Percentiles rank a stretch among this genome's conserved stretches.
These are phyloP conservation scores for Nudaria mundana DNA, from an alignment of 2,888 invertebrate species.

Conservation along the genomic window DNA sequence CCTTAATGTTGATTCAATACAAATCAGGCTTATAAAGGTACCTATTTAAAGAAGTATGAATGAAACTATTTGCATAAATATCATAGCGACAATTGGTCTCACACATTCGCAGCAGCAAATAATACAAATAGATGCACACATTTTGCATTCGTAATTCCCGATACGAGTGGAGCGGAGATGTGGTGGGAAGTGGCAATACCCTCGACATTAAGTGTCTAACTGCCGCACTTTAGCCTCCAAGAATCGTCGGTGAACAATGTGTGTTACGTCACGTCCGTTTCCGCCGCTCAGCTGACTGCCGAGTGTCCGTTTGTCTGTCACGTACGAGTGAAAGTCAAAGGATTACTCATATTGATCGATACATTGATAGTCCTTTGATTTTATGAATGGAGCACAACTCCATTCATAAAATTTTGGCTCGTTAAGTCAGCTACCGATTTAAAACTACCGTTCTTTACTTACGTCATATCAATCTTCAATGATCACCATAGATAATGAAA, in stretches of 20 bases:
- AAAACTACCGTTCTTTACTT: not conserved
- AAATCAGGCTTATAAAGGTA: too few species aligned
- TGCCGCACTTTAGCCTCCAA: constrained; percentile 24
- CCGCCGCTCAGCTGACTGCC: constrained; percentile 70
- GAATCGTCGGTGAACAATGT: constrained; percentile 56
- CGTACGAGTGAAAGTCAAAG: constrained; percentile 56
- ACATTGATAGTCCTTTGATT: constrained; percentile 2
- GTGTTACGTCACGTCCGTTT: constrained; percentile 70
- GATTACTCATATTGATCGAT: constrained; percentile 28
- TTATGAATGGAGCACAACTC: constrained; percentile 6
- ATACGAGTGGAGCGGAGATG: constrained; percentile 23
- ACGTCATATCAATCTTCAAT: not conserved
- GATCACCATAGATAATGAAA: not conserved
- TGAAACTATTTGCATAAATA: not conserved
- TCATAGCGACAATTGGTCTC: not conserved
- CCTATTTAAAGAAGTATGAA: too few species aligned
- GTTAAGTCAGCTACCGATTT: not conserved
- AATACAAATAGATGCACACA: constrained; percentile 3
- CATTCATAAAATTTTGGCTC: not conserved
- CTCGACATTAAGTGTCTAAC: constrained; percentile 24
- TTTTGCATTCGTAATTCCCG: constrained; percentile 24
- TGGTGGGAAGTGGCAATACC: constrained; percentile 32
- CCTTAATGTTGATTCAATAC: too few species aligned
- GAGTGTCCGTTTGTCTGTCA: constrained; percentile 39
- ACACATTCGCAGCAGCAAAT: constrained; percentile 2